phyloP scores from a whole-genome alignment of 2,888 invertebrate genomes.

The Epiblema foenella region DNA sequence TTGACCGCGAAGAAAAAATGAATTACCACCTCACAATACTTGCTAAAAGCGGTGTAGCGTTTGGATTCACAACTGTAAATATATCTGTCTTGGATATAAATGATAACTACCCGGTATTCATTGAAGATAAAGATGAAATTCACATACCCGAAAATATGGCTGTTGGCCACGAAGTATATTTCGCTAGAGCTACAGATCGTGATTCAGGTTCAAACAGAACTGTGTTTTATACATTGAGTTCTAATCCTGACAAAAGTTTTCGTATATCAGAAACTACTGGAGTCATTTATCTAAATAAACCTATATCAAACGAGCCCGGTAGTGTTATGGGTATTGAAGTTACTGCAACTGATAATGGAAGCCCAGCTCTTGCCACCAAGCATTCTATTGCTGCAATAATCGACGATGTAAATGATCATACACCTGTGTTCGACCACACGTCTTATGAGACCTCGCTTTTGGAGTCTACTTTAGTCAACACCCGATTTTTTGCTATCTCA shows the following conservation, averaged over 20 bases:
- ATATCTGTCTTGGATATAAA: slow-evolving; percentile 94
- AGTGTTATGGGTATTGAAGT: slow-evolving; percentile 90
- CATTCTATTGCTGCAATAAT: slow-evolving; percentile 89
- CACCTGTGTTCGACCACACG: slow-evolving; percentile 96
- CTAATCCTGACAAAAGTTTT: slow-evolving; percentile 92
- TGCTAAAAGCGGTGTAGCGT: slow-evolving; percentile 90
- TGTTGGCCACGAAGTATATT: slow-evolving; percentile 96
- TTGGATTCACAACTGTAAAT: slow-evolving; percentile 91
- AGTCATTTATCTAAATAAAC: slow-evolving; percentile 93
- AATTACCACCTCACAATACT: slow-evolving; percentile 92
- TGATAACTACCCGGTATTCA: slow-evolving; percentile 95
- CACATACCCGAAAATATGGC: slow-evolving; percentile 94
- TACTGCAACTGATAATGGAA: slow-evolving; percentile 93
- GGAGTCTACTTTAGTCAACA: slow-evolving; percentile 96
- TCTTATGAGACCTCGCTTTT: slow-evolving; percentile 96
- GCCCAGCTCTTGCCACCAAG: slow-evolving; percentile 89
- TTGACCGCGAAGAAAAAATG: slow-evolving; percentile 93
- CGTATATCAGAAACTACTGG: slow-evolving; percentile 94
- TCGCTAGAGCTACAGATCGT: slow-evolving; percentile 93
- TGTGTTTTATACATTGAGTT: slow-evolving; percentile 91
- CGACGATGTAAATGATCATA: slow-evolving; percentile 97
- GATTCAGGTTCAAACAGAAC: slow-evolving; percentile 96
- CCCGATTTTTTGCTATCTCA: slow-evolving; percentile 94
- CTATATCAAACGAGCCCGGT: slow-evolving; percentile 90
- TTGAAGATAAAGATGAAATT: slow-evolving; percentile 91